Evolutionary conservation across 2,113 vertebrate species (phyloP).

Genomic region (Ciconia maguari): DNA sequence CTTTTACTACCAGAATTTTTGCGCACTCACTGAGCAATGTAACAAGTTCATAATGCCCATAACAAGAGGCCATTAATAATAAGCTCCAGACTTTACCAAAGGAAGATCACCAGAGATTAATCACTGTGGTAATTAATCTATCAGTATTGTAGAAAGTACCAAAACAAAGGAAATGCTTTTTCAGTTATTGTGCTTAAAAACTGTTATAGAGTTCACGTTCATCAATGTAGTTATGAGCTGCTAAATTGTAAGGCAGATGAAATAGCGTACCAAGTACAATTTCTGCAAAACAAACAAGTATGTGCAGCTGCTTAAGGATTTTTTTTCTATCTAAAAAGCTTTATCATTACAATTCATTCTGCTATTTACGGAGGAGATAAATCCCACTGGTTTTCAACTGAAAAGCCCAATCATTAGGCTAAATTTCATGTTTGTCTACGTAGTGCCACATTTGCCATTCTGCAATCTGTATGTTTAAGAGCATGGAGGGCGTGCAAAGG

Average conservation of each 20-base stretch:
- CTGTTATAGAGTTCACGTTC: neutral
- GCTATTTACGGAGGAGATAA: neutral
- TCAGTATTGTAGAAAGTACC: neutral
- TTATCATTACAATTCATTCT: neutral
- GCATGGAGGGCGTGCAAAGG: accelerated
- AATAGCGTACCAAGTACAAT: neutral
- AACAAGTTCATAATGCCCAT: neutral
- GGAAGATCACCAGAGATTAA: neutral
- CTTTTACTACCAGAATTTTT: slow-evolving; percentile 22
- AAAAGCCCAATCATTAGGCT: neutral
- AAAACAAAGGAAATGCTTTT: neutral
- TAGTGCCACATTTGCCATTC: neutral
- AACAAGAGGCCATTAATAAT: neutral
- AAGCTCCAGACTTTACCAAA: neutral
- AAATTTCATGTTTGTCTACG: neutral
- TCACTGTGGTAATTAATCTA: neutral
- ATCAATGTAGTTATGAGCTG: neutral
- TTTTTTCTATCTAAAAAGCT: neutral
- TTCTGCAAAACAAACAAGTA: neutral
- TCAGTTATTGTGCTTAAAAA: neutral
- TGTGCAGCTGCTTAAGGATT: neutral
- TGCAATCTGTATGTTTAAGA: neutral
- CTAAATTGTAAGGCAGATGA: neutral
- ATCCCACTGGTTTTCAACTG: neutral
- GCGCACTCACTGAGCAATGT: neutral